A percentile compares a stretch with the other conserved stretches of the same genome.
Evolutionary conservation across 1,140 invertebrate species (phyloP).

Genomic region (Medauroidea extradentata): DNA sequence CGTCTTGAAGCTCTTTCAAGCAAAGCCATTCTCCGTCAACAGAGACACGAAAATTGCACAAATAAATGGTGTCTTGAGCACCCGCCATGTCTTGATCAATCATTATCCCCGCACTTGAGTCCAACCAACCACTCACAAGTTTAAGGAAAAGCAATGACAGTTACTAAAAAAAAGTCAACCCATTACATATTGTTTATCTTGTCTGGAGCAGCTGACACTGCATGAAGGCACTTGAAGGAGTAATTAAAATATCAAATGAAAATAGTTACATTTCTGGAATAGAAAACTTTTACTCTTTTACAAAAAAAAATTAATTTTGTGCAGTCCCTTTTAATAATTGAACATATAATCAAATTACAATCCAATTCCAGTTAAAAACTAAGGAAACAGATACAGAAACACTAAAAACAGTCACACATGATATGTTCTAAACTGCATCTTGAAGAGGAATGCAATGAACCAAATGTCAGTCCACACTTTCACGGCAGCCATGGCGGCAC

Average conservation of each 20-base stretch:
- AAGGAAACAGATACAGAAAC: too few species aligned
- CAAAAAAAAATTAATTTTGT: too few species aligned
- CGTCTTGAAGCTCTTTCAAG: constrained; percentile 86
- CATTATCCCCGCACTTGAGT: constrained; percentile 12
- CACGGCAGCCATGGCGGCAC: too few species aligned
- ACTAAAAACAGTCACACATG: too few species aligned
- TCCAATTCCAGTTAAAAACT: too few species aligned
- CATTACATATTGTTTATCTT: neutral
- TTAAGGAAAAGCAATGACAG: neutral
- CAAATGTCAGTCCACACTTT: too few species aligned
- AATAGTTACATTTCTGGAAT: neutral
- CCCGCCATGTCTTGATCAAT: constrained; percentile 63
- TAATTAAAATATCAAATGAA: neutral
- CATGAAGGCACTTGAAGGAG: neutral
- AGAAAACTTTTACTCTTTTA: too few species aligned
- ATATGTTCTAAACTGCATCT: too few species aligned
- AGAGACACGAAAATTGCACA: constrained; percentile 95
- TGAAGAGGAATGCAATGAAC: too few species aligned
- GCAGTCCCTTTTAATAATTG: too few species aligned
- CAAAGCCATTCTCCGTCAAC: constrained; percentile 98
- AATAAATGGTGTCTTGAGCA: constrained; percentile 92
- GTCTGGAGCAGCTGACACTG: neutral
- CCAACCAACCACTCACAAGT: neutral
- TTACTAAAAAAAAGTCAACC: neutral
- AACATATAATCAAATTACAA: too few species aligned